phyloP scores from a whole-genome alignment of 2,888 invertebrate genomes.

The Polydrusus tereticollis region DNA sequence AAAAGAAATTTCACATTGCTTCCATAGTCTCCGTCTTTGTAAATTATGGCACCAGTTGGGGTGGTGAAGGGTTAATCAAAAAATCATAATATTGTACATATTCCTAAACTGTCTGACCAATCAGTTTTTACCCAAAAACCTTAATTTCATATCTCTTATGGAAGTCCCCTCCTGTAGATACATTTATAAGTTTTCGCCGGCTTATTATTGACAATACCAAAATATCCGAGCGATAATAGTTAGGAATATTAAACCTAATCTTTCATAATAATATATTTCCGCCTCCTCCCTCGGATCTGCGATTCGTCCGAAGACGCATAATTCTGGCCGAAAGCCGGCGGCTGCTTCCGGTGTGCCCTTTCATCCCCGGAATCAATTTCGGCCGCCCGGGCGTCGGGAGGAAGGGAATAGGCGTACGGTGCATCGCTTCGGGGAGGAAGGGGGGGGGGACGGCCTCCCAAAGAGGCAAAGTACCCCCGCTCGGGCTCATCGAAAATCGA shows the following conservation, averaged over 20 bases:
- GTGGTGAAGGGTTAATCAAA: too few relatives aligned
- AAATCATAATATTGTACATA: too few relatives aligned
- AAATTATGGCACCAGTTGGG: too few relatives aligned
- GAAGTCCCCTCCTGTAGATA: too few relatives aligned
- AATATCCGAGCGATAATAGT: too few relatives aligned
- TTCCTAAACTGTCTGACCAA: too few relatives aligned
- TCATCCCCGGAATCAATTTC: constrained; percentile 51
- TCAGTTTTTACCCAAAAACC: too few relatives aligned
- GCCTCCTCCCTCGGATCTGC: not conserved
- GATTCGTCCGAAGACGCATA: constrained; percentile 30
- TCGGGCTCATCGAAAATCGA: constrained; percentile 50
- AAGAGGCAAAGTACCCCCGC: constrained; percentile 38
- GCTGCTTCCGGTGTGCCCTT: constrained; percentile 42
- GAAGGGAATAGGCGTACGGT: constrained; percentile 43
- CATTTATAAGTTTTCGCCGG: too few relatives aligned
- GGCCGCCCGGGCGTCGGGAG: constrained; percentile 38
- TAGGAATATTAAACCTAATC: not conserved
- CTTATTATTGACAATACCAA: too few relatives aligned
- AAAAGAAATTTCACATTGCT: too few relatives aligned
- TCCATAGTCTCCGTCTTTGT: too few relatives aligned
- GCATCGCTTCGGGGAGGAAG: constrained; percentile 22
- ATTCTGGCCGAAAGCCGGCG: constrained; percentile 35
- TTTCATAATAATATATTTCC: not conserved
- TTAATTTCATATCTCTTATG: too few relatives aligned
- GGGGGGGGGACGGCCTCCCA: constrained; percentile 26